phyloP scores from a whole-genome alignment of 2,797 vertebrate species.

The Pyrocephalus nanus region DNA sequence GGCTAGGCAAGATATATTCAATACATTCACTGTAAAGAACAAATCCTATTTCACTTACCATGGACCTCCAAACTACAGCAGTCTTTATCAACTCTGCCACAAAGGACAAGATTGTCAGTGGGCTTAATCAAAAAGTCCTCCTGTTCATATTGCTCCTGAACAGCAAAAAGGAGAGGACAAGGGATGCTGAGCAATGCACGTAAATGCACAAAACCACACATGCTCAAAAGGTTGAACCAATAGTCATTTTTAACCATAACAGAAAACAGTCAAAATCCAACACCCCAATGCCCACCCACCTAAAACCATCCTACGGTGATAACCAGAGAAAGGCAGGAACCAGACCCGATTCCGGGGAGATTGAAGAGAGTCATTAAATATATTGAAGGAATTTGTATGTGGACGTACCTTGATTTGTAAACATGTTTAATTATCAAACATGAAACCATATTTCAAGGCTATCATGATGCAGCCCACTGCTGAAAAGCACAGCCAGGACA shows the following conservation, averaged over 20 bases:
- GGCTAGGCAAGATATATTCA: not conserved
- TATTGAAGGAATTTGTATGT: not conserved
- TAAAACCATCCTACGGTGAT: not conserved
- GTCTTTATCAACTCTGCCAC: constrained; percentile 90
- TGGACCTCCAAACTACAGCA: constrained; percentile 92
- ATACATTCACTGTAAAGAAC: not conserved
- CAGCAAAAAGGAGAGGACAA: not conserved
- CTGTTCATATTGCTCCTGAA: constrained; percentile 93
- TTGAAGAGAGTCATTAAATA: not conserved
- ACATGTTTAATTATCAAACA: not conserved
- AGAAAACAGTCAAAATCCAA: not conserved
- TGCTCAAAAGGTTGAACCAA: not conserved
- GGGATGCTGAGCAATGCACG: not conserved
- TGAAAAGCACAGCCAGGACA: not conserved
- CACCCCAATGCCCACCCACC: not conserved
- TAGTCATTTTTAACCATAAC: not conserved
- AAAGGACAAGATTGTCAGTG: constrained; percentile 89
- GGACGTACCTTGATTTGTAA: not conserved
- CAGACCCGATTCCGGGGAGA: fast-evolving
- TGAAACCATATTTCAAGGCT: not conserved
- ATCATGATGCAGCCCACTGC: not conserved
- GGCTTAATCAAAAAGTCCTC: constrained; percentile 95
- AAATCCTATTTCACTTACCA: constrained; percentile 71
- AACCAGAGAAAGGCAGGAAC: not conserved
- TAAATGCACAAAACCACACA: not conserved